Base-by-base conservation (phyloP, 2,888 invertebrate genomes). In the Monopis laevigella region DNA sequence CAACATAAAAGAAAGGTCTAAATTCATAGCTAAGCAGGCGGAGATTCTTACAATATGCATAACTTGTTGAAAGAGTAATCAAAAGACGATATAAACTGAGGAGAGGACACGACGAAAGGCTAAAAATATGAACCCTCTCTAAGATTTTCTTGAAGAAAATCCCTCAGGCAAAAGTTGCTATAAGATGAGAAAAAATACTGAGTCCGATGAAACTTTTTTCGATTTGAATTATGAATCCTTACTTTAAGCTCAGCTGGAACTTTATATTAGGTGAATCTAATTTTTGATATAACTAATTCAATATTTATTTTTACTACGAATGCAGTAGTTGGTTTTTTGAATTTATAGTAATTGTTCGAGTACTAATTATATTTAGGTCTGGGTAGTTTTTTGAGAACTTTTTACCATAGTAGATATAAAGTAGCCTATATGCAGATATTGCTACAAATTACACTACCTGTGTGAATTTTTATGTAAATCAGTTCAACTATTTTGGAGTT, bases 211-310 rank as follows among this genome's bases (percentile, higher is more conserved):
- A 80, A 80, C 66, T 80, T 80, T 80, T 78, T 77, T 74, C 75
- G 72, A 77, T 80, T 78, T 75, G 77, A 80, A 78, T 78, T 80
- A 80, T 77, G 77, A 75, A 75, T 77, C 74, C 73, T 77, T 78
- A 77, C 75, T 78, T 74, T 69, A 73, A 68, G 69, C 69, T 68
- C 55, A 64, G 63, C 59, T 62, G 52, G 57, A 72, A 72, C 70
- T 72, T 68, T 59, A 72, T 65, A 74, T 66, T 60, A 65, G 59
- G 58, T 57, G 52, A 46, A 56, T 59, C 58, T 61, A n/a, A n/a
- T n/a, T n/a, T n/a, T n/a, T n/a, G n/a, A n/a, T n/a, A n/a, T n/a
- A n/a, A n/a, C n/a, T n/a, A n/a, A n/a, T n/a, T n/a, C n/a, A n/a
- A n/a, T n/a, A n/a, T n/a, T n/a, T n/a, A n/a, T n/a, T n/a, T n/a